Percentiles rank a stretch among this genome's conserved stretches.
phyloP scores from a whole-genome alignment of 2,113 vertebrate species.

The Sorex araneus region DNA sequence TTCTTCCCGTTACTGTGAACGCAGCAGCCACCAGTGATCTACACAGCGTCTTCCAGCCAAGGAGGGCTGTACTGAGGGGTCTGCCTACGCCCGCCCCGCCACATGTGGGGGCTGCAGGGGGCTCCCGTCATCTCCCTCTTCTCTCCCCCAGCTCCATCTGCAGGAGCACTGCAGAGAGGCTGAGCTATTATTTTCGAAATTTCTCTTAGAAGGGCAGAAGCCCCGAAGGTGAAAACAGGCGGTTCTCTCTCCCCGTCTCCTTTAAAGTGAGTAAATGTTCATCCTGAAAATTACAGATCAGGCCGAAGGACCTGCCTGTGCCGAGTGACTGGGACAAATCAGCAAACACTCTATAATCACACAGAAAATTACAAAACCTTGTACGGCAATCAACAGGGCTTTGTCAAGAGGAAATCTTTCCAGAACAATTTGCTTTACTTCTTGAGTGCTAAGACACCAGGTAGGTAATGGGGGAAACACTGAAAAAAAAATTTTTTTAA shows the following conservation, averaged over 20 bases:
- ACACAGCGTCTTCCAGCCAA: neutral
- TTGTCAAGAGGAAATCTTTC: constrained; percentile 22
- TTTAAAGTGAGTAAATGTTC: neutral
- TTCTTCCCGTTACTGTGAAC: neutral
- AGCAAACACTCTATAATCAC: constrained; percentile 43
- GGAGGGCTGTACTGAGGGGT: neutral
- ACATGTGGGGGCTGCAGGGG: fast-evolving
- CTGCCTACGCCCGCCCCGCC: fast-evolving
- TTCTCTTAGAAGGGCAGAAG: constrained; percentile 39
- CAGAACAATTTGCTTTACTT: constrained; percentile 58
- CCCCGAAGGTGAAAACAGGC: constrained; percentile 32
- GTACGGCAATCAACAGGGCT: constrained; percentile 45
- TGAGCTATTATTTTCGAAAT: constrained; percentile 53
- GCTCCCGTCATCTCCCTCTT: no score
- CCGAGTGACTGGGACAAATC: constrained; percentile 50
- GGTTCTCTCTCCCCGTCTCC: neutral
- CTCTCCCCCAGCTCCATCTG: neutral
- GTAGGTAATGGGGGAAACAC: neutral
- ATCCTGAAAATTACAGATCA: constrained; percentile 65
- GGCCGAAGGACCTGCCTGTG: constrained; percentile 30
- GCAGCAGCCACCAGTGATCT: neutral
- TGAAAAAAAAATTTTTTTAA: neutral
- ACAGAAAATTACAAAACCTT: constrained; percentile 14
- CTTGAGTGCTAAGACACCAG: neutral
- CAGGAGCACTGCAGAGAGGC: neutral